These are phyloP conservation scores for Halichondria panicea DNA, from an alignment of 37 sponge, comb jelly and placozoan genomes.

Conservation along the genomic window DNA sequence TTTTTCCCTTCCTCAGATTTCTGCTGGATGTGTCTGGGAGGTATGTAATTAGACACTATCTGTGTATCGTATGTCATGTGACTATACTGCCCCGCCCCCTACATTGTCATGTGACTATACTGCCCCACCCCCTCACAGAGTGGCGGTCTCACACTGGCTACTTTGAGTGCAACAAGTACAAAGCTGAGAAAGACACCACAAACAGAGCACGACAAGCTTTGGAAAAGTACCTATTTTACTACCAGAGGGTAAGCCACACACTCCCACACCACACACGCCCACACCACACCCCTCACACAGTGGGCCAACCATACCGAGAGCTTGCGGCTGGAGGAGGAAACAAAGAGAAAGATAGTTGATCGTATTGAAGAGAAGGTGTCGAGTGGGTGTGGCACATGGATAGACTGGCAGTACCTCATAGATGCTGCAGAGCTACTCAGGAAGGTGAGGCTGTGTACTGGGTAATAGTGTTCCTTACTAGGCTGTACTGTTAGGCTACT, in stretches of 20 bases:
- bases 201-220: constrained; percentile 66
- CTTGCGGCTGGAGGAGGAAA: constrained; percentile 74
- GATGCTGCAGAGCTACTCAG: constrained; percentile 78
- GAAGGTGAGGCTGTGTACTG: constrained; percentile 34
- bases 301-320: constrained; percentile 85
- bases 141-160: constrained; percentile 83
- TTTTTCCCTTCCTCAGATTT: constrained; percentile 46
- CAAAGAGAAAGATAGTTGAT: constrained; percentile 47
- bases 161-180: constrained; percentile 88
- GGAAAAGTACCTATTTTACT: constrained; percentile 88
- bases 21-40: constrained; percentile 89
- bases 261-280: too few species aligned
- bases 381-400: constrained; percentile 80
- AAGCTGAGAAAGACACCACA: not conserved
- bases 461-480: not conserved
- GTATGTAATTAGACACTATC: constrained; percentile 9
- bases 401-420: constrained; percentile 90
- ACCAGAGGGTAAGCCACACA: constrained; percentile 53
- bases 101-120: not conserved
- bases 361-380: constrained; percentile 73
- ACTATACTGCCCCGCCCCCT: not conserved
- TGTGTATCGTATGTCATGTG: not conserved
- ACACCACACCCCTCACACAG: too few species aligned
- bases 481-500: too few species aligned
- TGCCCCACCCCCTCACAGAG: constrained; percentile 1